phyloP scores from a whole-genome alignment of 1,140 invertebrate species.

The Tetramorium simillimum region DNA sequence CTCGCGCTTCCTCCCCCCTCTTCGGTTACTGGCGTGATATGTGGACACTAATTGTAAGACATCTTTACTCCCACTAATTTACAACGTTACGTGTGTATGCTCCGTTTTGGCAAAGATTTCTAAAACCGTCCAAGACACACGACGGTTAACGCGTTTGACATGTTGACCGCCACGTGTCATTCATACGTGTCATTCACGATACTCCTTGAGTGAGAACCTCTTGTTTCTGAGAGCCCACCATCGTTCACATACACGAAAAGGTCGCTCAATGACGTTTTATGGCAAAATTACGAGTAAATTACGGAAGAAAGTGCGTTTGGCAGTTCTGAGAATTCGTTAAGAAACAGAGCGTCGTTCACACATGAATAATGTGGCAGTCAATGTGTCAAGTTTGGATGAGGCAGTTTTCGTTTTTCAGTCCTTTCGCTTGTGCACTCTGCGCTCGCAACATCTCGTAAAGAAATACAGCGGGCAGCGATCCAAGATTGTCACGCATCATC shows the following conservation, averaged over 20 bases:
- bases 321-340: neutral
- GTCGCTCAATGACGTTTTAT: neutral
- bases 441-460: conserved; percentile 47
- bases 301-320: neutral
- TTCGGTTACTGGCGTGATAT: conserved; percentile 76
- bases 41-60: conserved; percentile 76
- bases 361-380: neutral
- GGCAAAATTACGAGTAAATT: neutral
- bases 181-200: neutral
- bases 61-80: conserved; percentile 78
- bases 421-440: conserved; percentile 45
- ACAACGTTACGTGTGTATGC: conserved; percentile 77
- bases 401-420: conserved; percentile 76
- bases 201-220: neutral
- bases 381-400: conserved; percentile 73
- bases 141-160: conserved; percentile 49
- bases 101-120: conserved; percentile 78
- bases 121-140: conserved; percentile 53
- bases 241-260: neutral
- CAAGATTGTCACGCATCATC: conserved; percentile 10
- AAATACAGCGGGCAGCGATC: conserved; percentile 41
- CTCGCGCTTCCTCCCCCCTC: neutral
- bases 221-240: neutral
- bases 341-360: neutral
- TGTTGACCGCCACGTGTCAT: neutral